Percentiles rank a stretch among this genome's conserved stretches.
Evolutionary conservation across 1,140 invertebrate genomes (phyloP).

Genomic region (Leptinotarsa texana): DNA sequence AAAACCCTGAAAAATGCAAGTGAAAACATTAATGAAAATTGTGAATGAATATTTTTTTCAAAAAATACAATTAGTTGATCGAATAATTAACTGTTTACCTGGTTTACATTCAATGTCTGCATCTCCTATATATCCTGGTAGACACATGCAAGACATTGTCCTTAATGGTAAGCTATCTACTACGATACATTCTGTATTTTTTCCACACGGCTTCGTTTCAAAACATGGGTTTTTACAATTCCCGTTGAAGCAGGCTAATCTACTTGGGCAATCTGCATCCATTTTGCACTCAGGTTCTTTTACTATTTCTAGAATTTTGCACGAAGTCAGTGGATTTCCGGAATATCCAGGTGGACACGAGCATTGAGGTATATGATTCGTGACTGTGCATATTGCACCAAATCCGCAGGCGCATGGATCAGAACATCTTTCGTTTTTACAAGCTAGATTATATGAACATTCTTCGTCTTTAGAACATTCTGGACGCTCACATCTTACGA

Average conservation of each 20-base stretch:
- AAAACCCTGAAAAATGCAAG: slow-evolving; percentile 3
- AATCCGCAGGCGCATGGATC: slow-evolving; percentile 77
- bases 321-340: slow-evolving; percentile 75
- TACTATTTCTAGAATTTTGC: slow-evolving; percentile 60
- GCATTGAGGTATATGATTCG: slow-evolving; percentile 76
- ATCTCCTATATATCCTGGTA: slow-evolving; percentile 79
- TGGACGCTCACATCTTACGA: slow-evolving; percentile 73
- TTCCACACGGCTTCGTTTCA: slow-evolving; percentile 78
- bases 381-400: slow-evolving; percentile 75
- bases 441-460: slow-evolving; percentile 75
- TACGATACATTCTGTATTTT: slow-evolving; percentile 77
- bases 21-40: neutral
- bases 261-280: slow-evolving; percentile 83
- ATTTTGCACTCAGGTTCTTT: slow-evolving; percentile 71
- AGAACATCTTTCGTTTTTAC: slow-evolving; percentile 73
- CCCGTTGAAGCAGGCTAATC: slow-evolving; percentile 79
- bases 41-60: too few relatives aligned
- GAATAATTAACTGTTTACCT: slow-evolving; percentile 61
- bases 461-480: slow-evolving; percentile 76
- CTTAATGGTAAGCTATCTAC: slow-evolving; percentile 82
- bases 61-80: too few relatives aligned
- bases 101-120: slow-evolving; percentile 78
- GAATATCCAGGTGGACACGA: slow-evolving; percentile 80
- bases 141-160: slow-evolving; percentile 85
- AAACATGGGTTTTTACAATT: slow-evolving; percentile 82